These are phyloP conservation scores for Lacanobia oleracea DNA, from an alignment of 2,888 invertebrate species.

Conservation along the genomic window DNA sequence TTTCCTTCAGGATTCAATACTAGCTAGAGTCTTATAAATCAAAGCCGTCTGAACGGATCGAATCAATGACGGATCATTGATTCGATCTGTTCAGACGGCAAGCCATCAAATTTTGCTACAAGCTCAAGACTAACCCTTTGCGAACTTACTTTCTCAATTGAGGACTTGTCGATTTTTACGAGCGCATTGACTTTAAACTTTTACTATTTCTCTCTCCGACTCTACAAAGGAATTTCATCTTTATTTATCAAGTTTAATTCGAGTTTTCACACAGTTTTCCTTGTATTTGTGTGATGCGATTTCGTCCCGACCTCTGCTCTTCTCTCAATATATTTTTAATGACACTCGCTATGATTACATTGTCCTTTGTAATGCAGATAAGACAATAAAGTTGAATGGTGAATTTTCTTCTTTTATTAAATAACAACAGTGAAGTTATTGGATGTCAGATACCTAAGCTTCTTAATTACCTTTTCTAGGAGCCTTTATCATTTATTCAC, in stretches of 20 bases:
- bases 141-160: slow-evolving; percentile 42
- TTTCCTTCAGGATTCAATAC: not conserved
- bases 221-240: slow-evolving; percentile 51
- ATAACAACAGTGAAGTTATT: slow-evolving; percentile 18
- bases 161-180: slow-evolving; percentile 58
- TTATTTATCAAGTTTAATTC: slow-evolving; percentile 31
- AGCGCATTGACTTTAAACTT: slow-evolving; percentile 63
- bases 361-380: slow-evolving; percentile 47
- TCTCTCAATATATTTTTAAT: slow-evolving; percentile 43
- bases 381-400: slow-evolving; percentile 31
- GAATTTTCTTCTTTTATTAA: slow-evolving; percentile 26
- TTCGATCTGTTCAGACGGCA: not conserved
- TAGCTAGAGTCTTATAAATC: not conserved
- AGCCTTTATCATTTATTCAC: not conserved
- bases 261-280: slow-evolving; percentile 38
- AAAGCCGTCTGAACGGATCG: not conserved
- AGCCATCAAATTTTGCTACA: slow-evolving; percentile 33
- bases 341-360: slow-evolving; percentile 31
- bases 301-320: slow-evolving; percentile 29
- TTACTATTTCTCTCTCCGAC: slow-evolving; percentile 47
- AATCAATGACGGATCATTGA: slow-evolving; percentile 10
- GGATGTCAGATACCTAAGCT: not conserved
- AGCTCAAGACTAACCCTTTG: slow-evolving; percentile 35
- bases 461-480: slow-evolving; percentile 1
- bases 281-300: slow-evolving; percentile 37